phyloP scores from a whole-genome alignment of 2,888 invertebrate species.

The Amiota communis region DNA sequence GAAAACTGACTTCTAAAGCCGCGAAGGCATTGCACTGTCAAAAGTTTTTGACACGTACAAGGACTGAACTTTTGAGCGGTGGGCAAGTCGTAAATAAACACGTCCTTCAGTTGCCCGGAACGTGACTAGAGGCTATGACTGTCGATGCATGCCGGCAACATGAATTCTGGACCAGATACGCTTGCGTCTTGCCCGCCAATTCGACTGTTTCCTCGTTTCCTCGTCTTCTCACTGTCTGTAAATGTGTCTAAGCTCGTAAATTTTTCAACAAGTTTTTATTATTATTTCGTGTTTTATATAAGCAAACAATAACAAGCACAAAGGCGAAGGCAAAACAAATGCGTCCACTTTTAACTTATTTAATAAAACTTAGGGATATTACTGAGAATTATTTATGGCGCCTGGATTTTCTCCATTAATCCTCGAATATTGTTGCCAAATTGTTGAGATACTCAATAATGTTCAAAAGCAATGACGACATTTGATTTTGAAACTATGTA shows the following conservation, averaged over 20 bases:
- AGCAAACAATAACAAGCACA: constrained; percentile 29
- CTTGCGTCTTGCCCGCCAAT: constrained; percentile 40
- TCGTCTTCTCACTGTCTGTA: neutral
- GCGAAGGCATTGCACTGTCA: constrained; percentile 57
- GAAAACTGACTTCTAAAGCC: constrained; percentile 42
- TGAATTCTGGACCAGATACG: constrained; percentile 29
- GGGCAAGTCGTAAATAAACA: constrained; percentile 60
- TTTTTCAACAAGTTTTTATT: constrained; percentile 62
- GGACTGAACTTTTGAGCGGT: constrained; percentile 60
- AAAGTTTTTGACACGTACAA: constrained; percentile 63
- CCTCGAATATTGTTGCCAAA: constrained; percentile 57
- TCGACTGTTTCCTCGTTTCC: constrained; percentile 45
- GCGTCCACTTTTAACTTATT: constrained; percentile 39
- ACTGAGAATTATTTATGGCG: constrained; percentile 55
- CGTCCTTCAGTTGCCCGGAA: constrained; percentile 44
- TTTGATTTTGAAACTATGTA: too few species aligned
- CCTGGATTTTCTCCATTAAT: constrained; percentile 54
- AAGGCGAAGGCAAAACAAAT: neutral
- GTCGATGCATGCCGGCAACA: constrained; percentile 9
- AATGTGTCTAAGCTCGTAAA: constrained; percentile 48
- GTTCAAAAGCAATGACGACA: constrained; percentile 40
- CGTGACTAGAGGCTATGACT: constrained; percentile 50
- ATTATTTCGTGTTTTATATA: constrained; percentile 54
- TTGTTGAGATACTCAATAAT: constrained; percentile 60
- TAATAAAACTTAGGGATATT: constrained; percentile 55